Percentiles rank a stretch among this genome's conserved stretches.
phyloP scores from a whole-genome alignment of 2,797 vertebrate species.

The Anguilla megastoma region DNA sequence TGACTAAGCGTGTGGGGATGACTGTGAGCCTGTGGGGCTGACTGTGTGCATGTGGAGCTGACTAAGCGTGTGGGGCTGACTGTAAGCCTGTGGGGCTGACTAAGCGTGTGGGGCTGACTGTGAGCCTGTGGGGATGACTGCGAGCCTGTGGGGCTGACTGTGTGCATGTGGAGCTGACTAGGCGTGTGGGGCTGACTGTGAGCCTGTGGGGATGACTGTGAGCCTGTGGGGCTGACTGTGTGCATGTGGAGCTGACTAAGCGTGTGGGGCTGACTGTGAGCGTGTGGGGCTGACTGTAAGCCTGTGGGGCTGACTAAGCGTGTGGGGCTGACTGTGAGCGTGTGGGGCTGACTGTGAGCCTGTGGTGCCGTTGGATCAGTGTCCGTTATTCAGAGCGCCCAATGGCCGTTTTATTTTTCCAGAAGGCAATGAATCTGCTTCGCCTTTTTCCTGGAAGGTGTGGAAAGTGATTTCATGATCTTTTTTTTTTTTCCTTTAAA shows the following conservation, averaged over 20 bases:
- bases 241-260: neutral
- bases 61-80: too few species aligned
- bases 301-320: too few species aligned
- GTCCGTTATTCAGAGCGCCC: neutral
- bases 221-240: neutral
- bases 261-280: neutral
- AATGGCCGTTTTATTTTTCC: neutral
- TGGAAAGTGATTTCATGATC: conserved; percentile 13
- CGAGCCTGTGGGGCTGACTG: too few species aligned
- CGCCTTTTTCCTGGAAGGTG: neutral
- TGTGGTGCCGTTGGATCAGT: neutral
- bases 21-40: neutral
- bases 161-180: neutral
- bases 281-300: neutral
- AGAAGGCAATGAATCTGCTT: neutral
- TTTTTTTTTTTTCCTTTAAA: conserved; percentile 15
- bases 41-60: too few species aligned
- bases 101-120: neutral
- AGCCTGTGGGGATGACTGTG: neutral
- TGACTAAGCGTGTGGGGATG: too few species aligned
- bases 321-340: neutral
- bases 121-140: too few species aligned
- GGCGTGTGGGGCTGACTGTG: neutral
- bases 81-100: neutral
- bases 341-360: neutral